A percentile compares a stretch with the other conserved stretches of the same genome.
Evolutionary conservation across 2,797 vertebrate species (phyloP).

Genomic region (Lemur catta): DNA sequence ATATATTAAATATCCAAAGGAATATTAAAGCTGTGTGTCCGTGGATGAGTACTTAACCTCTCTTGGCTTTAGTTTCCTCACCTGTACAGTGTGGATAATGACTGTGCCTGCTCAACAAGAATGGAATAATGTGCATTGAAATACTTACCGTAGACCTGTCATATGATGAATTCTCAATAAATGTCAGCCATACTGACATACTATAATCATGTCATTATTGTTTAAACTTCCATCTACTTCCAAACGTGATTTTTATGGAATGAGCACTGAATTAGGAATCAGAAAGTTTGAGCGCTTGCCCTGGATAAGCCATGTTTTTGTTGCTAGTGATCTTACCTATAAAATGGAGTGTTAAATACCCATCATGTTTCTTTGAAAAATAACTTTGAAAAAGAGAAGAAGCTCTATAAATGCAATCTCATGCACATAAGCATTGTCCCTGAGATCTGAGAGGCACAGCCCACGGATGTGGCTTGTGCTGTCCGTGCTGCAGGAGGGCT

Average conservation of each 20-base stretch:
- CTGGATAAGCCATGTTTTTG: fast-evolving
- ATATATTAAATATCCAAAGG: background rate
- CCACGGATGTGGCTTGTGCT: fast-evolving
- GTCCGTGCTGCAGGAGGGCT: too few species aligned
- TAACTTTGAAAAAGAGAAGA: background rate
- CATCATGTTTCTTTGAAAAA: background rate
- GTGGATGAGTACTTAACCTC: background rate
- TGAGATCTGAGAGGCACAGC: background rate
- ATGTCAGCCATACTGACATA: background rate
- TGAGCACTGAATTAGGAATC: background rate
- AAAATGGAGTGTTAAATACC: background rate
- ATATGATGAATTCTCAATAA: background rate
- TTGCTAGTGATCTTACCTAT: background rate
- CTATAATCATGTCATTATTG: background rate
- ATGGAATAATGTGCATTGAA: background rate
- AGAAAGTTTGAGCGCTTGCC: background rate
- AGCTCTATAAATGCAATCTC: background rate
- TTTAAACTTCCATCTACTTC: background rate
- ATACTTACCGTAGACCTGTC: background rate
- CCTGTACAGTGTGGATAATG: background rate
- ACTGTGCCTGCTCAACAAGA: fast-evolving
- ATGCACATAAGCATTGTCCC: background rate
- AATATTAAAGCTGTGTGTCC: background rate
- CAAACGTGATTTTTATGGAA: background rate
- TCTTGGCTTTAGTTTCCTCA: background rate